phyloP scores from a whole-genome alignment of 1,140 invertebrate species.

The Lepidurus arcticus region DNA sequence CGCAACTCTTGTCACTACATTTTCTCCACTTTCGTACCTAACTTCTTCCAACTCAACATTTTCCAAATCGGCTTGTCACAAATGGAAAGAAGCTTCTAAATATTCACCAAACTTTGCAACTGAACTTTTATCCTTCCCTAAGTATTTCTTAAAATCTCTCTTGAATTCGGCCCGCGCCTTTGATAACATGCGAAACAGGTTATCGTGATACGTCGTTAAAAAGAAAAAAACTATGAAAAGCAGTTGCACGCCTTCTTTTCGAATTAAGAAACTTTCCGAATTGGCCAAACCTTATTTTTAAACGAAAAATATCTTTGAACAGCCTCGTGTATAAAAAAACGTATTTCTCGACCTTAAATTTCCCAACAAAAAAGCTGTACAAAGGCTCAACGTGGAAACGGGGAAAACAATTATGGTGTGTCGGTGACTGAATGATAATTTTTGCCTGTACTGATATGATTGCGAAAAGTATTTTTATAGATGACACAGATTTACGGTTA shows the following conservation, averaged over 20 bases:
- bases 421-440: not conserved
- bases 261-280: too few relatives aligned
- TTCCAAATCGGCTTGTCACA: not conserved
- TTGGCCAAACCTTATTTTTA: too few relatives aligned
- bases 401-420: not conserved
- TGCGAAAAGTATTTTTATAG: conserved; percentile 6
- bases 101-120: too few relatives aligned
- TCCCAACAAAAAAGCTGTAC: not conserved
- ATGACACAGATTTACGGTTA: not conserved
- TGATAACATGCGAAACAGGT: too few relatives aligned
- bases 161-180: too few relatives aligned
- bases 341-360: not conserved
- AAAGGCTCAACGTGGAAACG: not conserved
- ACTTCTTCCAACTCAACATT: not conserved
- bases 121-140: too few relatives aligned
- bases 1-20: not conserved
- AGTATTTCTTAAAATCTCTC: too few relatives aligned
- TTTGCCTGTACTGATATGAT: not conserved
- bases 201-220: too few relatives aligned
- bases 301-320: not conserved
- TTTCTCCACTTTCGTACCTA: not conserved
- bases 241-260: too few relatives aligned
- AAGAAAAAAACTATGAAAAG: too few relatives aligned
- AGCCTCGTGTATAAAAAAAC: not conserved
- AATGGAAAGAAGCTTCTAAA: too few relatives aligned